Evolutionary conservation across 2,888 invertebrate genomes (phyloP).

Genomic region (Acleris holmiana): DNA sequence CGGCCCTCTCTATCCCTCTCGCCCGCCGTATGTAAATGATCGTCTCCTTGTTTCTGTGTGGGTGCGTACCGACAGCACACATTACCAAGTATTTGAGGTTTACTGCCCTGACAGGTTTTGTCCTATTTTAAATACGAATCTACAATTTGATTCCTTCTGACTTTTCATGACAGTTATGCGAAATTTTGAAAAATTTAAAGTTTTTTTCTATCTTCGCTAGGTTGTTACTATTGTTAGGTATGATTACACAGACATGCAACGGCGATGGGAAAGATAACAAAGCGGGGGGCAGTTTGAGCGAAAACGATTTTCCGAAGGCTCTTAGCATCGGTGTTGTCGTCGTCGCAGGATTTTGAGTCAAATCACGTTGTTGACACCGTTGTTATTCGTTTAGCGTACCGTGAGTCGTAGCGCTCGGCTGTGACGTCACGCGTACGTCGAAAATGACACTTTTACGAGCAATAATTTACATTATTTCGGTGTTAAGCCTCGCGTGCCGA

Average conservation of each 20-base stretch:
- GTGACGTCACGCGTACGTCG: constrained; percentile 81
- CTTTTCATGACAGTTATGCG: constrained; percentile 45
- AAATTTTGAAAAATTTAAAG: constrained; percentile 37
- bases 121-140: constrained; percentile 79
- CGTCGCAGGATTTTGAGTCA: constrained; percentile 49
- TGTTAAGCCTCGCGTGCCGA: constrained; percentile 80
- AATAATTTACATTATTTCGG: constrained; percentile 83
- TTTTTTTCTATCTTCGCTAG: constrained; percentile 46
- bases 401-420: constrained; percentile 44
- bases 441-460: constrained; percentile 83
- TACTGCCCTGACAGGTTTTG: constrained; percentile 81
- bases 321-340: constrained; percentile 45
- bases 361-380: constrained; percentile 47
- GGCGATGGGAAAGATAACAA: constrained; percentile 74
- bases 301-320: constrained; percentile 64
- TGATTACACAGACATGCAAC: constrained; percentile 61
- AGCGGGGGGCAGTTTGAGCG: constrained; percentile 65
- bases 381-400: constrained; percentile 46
- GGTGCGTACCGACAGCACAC: constrained; percentile 61
- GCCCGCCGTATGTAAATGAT: constrained; percentile 83
- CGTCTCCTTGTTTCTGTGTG: constrained; percentile 76
- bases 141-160: constrained; percentile 67
- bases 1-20: constrained; percentile 52
- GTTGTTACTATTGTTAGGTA: constrained; percentile 40
- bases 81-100: constrained; percentile 66